These are phyloP conservation scores for Mycteria americana DNA, from an alignment of 2,797 vertebrate species.

Conservation along the genomic window DNA sequence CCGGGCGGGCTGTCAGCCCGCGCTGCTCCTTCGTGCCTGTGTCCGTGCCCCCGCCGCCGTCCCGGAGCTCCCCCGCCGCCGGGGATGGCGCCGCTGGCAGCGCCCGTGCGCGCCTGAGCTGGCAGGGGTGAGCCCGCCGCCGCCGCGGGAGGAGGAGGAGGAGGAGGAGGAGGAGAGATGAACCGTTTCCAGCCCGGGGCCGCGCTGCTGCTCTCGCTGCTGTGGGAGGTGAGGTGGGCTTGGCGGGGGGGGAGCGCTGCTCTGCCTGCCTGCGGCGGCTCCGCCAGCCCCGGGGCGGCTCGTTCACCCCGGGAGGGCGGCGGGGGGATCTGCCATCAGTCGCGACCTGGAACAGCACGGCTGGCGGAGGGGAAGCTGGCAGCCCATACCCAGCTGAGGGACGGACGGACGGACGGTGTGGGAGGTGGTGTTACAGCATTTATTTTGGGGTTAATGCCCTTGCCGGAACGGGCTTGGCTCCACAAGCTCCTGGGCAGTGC, in stretches of 20 bases:
- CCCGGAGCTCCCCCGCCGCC: neutral
- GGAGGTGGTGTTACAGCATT: neutral
- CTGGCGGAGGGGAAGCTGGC: neutral
- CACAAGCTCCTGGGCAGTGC: neutral
- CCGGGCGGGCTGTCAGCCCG: neutral
- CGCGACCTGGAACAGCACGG: neutral
- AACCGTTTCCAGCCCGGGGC: conserved; percentile 15
- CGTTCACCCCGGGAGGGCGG: neutral
- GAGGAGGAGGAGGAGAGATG: conserved; percentile 14
- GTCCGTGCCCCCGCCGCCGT: neutral
- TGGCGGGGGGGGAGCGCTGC: no score
- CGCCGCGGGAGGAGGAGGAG: neutral
- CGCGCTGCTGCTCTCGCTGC: conserved; percentile 41
- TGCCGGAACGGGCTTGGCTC: neutral
- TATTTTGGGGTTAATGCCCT: neutral
- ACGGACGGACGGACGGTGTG: neutral
- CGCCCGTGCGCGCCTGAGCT: neutral
- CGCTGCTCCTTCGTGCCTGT: neutral
- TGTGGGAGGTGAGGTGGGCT: conserved; percentile 54
- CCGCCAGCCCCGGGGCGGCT: neutral
- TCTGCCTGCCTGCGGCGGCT: no score
- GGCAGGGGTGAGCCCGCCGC: neutral
- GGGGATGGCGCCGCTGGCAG: conserved; percentile 9
- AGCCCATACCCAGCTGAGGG: no score
- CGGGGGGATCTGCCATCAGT: neutral